Base-by-base conservation (phyloP, 2,888 invertebrate genomes). In the Pteria penguin region DNA sequence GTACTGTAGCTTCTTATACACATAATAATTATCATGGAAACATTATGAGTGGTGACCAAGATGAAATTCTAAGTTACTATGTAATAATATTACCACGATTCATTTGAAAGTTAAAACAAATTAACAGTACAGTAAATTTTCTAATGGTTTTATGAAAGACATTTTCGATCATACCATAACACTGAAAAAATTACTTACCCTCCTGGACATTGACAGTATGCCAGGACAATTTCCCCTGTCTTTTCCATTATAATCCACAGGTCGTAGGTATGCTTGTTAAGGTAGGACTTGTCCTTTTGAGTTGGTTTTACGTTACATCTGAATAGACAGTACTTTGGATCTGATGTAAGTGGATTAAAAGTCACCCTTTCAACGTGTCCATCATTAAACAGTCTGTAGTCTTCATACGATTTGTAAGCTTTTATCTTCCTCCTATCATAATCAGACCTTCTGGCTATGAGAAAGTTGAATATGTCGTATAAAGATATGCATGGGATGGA, bases 301-400 rank as follows among this genome's bases (percentile, higher is more conserved):
- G 58, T 58, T 22, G 58, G 58, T n/a, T 26, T n/a, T 14, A 58
- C 58, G 14, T 24, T 58, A 14, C 58, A n/a, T 24, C 4, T 58
- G 11, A 58, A 58, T 24, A 58, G 14, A 24, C 58, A 58, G 24
- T 24, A n/a, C 26, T n/a, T 24, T 14, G 11, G 22, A 24, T 58
- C 22, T 14, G 5, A 14, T 22, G 22, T 58, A 4, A 58, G 8
- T 3, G 22, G 26, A 24, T 58, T 58, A 26, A 18, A n/a, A 22
- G 14, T 18, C 58, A 58, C 8, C 14, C 14, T 26, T 26, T 58
- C 24, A 26, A 58, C 58, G 24, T 58, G 5, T 58, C 58, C 58
- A 58, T 58, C 58, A 24, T 58, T 24, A 58, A 58, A 58, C 58
- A 58, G 26, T n/a, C 58, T n/a, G 24, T 58, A 58, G 58, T 58